These are phyloP conservation scores for Pipistrellus pygmaeus DNA, from an alignment of 2,797 vertebrate genomes.

Conservation along the genomic window DNA sequence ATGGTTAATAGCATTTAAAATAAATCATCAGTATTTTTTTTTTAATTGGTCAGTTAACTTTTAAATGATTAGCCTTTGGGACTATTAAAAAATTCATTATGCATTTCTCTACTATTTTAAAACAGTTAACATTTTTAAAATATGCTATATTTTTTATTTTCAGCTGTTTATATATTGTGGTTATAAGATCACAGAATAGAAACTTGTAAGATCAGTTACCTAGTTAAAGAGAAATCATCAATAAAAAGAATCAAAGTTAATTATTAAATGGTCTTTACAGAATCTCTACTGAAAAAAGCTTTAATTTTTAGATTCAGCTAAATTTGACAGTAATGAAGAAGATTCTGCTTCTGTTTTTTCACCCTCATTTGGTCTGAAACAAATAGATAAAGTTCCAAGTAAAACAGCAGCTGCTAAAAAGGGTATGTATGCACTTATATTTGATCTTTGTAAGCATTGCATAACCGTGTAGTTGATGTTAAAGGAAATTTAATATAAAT, in stretches of 20 bases:
- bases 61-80: constrained; percentile 47
- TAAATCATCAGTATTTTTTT: constrained; percentile 20
- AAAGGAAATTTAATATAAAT: constrained; percentile 18
- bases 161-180: constrained; percentile 63
- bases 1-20: constrained; percentile 56
- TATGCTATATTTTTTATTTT: constrained; percentile 64
- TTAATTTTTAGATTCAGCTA: constrained; percentile 91
- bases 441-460: constrained; percentile 4
- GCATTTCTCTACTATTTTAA: constrained; percentile 51
- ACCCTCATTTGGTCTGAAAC: constrained; percentile 93
- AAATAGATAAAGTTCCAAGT: constrained; percentile 91
- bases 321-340: constrained; percentile 95
- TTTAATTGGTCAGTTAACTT: constrained; percentile 46
- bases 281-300: constrained; percentile 67
- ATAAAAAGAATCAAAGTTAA: constrained; percentile 67
- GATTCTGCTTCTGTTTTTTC: constrained; percentile 91
- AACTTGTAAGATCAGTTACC: constrained; percentile 60
- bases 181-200: constrained; percentile 65
- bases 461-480: background rate
- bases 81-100: constrained; percentile 44
- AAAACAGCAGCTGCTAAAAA: constrained; percentile 93
- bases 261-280: constrained; percentile 52
- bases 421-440: constrained; percentile 90
- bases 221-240: constrained; percentile 72
- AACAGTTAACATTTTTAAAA: constrained; percentile 62